Conservation (phyloP, 2,113 vertebrate genomes). For the Phyllostomus discolor region DNA sequence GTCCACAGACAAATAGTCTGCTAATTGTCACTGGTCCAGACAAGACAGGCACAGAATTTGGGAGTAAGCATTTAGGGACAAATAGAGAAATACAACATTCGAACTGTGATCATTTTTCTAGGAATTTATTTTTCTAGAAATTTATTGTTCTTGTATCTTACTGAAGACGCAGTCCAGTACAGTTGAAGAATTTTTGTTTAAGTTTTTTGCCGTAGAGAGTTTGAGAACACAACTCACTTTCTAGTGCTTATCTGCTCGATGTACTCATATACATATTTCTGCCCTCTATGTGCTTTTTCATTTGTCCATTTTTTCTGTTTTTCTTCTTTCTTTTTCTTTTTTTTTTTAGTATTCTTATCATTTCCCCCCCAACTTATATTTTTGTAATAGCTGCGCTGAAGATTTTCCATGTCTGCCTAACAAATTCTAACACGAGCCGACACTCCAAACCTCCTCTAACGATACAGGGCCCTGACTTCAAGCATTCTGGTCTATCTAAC, state of each 20-base stretch:
- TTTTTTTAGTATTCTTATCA: not conserved
- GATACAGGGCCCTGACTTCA: not conserved
- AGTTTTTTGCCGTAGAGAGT: not conserved
- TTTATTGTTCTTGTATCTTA: not conserved
- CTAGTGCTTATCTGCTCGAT: not conserved
- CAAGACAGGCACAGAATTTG: not conserved
- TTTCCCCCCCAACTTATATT: not conserved
- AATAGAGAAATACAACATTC: not conserved
- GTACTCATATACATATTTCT: not conserved
- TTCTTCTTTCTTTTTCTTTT: not conserved
- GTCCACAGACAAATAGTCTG: not conserved
- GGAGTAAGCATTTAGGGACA: not conserved
- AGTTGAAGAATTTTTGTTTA: not conserved
- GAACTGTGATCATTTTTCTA: not conserved
- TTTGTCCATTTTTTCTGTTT: not conserved
- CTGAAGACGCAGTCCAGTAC: not conserved
- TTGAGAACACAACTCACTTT: not conserved
- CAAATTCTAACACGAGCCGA: not conserved
- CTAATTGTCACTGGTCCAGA: not conserved
- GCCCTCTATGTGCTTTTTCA: not conserved
- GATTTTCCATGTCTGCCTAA: not conserved
- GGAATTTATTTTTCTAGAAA: not conserved
- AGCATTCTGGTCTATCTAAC: not conserved
- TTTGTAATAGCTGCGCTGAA: not conserved
- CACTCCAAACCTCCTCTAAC: not conserved